These are phyloP conservation scores for Phalanger gymnotis DNA, from an alignment of 2,797 vertebrate genomes.

Conservation along the genomic window DNA sequence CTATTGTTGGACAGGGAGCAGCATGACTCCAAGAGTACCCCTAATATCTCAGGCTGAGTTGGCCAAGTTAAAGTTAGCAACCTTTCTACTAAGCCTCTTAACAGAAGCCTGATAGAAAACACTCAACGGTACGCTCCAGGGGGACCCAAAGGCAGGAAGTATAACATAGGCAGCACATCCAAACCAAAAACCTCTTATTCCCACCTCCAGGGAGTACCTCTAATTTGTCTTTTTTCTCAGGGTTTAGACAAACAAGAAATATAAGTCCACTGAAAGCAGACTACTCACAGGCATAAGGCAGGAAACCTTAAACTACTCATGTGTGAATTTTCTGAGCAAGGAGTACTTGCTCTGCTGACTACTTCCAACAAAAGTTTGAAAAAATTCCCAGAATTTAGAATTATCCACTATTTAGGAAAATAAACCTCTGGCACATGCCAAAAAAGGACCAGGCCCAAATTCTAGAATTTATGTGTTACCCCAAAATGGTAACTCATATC, in stretches of 20 bases:
- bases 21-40: background rate
- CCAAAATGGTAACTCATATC: background rate
- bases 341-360: background rate
- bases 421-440: background rate
- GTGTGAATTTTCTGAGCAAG: background rate
- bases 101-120: background rate
- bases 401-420: background rate
- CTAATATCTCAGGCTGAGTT: background rate
- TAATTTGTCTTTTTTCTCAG: too few species aligned
- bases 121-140: background rate
- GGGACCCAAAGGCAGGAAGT: background rate
- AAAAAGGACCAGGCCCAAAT: background rate
- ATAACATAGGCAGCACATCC: accelerated
- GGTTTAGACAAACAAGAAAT: background rate
- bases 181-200: background rate
- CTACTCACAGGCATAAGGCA: background rate
- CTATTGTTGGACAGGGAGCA: background rate
- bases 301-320: background rate
- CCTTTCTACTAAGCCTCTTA: background rate
- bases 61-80: background rate
- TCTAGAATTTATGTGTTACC: background rate
- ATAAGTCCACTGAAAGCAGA: background rate
- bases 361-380: background rate
- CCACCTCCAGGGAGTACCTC: background rate
- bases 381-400: background rate